A percentile compares a stretch with the other conserved stretches of the same genome.
phyloP scores from a whole-genome alignment of 2,888 invertebrate species.

The Volucella inflata region DNA sequence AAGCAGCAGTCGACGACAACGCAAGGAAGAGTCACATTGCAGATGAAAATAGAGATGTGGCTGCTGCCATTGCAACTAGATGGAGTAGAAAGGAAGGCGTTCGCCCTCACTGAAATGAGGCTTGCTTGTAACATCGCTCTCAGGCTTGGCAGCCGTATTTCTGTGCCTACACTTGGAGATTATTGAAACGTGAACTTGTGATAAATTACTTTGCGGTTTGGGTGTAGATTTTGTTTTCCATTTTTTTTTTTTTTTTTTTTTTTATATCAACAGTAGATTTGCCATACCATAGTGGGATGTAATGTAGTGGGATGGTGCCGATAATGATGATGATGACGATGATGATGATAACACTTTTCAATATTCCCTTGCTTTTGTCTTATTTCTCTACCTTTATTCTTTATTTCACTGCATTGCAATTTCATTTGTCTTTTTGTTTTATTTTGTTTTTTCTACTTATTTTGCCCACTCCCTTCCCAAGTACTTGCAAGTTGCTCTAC shows the following conservation, averaged over 20 bases:
- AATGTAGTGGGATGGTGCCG: slow-evolving; percentile 20
- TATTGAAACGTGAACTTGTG: slow-evolving; percentile 72
- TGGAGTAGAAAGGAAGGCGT: slow-evolving; percentile 32
- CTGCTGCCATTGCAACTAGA: slow-evolving; percentile 33
- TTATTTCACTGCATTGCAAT: slow-evolving; percentile 49
- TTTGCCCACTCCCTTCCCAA: slow-evolving; percentile 5
- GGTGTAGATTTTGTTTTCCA: slow-evolving; percentile 38
- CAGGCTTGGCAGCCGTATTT: slow-evolving; percentile 14
- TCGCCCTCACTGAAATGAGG: slow-evolving; percentile 26
- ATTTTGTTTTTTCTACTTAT: slow-evolving; percentile 2
- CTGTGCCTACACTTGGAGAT: slow-evolving; percentile 64
- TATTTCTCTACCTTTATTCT: slow-evolving; percentile 9
- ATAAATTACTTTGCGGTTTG: slow-evolving; percentile 73
- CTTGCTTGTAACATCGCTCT: slow-evolving; percentile 25
- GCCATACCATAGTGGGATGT: slow-evolving; percentile 32
- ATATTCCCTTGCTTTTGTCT: slow-evolving; percentile 40
- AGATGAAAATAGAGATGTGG: slow-evolving; percentile 58
- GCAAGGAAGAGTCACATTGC: slow-evolving; percentile 3
- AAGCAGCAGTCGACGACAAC: slow-evolving; percentile 25
- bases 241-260: neutral
- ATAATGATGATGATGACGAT: slow-evolving; percentile 4
- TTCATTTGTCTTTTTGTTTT: slow-evolving; percentile 51
- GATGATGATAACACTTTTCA: slow-evolving; percentile 65
- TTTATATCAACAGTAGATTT: slow-evolving; percentile 37
- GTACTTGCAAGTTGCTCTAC: no score